phyloP scores from a whole-genome alignment of 2,888 invertebrate genomes.

The Nomada flava region DNA sequence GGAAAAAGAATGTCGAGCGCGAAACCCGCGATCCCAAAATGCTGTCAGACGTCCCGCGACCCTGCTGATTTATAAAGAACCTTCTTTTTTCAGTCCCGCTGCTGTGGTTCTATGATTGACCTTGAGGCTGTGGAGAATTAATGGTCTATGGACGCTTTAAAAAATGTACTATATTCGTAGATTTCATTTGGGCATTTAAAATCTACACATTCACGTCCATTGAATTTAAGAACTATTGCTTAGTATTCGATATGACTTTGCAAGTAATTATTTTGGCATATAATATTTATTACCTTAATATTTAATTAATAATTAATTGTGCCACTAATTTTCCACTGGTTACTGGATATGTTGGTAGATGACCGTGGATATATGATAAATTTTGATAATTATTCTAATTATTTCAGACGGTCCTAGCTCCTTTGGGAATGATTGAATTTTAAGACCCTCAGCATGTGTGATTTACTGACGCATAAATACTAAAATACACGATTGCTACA shows the following conservation, averaged over 20 bases:
- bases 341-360: too few species aligned
- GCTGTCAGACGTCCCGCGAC: slow-evolving; percentile 26
- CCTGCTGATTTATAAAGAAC: slow-evolving; percentile 48
- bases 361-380: not conserved
- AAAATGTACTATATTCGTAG: too few species aligned
- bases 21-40: slow-evolving; percentile 45
- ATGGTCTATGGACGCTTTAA: not conserved
- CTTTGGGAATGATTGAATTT: not conserved
- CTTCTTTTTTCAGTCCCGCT: slow-evolving; percentile 21
- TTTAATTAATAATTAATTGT: too few species aligned
- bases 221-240: too few species aligned
- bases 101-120: slow-evolving; percentile 38
- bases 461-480: slow-evolving; percentile 2
- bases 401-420: not conserved
- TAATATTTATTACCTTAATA: too few species aligned
- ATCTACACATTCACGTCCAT: too few species aligned
- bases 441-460: not conserved
- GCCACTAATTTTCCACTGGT: too few species aligned
- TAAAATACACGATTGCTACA: not conserved
- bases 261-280: too few species aligned
- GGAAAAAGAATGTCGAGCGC: slow-evolving; percentile 43
- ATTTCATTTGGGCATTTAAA: too few species aligned
- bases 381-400: not conserved
- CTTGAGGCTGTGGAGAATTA: slow-evolving; percentile 48
- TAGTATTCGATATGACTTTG: too few species aligned